Conservation (phyloP, 2,113 vertebrate species). For the Ranitomeya imitator region DNA sequence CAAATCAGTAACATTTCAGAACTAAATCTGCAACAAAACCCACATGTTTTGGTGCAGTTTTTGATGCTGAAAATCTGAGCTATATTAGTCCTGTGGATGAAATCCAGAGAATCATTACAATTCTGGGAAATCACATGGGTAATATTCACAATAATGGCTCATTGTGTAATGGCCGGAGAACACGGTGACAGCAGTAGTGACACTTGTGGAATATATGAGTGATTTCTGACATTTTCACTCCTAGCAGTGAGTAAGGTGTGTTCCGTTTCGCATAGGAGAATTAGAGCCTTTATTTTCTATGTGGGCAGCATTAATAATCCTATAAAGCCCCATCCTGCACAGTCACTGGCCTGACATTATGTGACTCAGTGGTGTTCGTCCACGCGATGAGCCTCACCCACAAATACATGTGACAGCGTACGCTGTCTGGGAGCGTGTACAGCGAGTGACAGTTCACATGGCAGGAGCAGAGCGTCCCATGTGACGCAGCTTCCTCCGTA, state of each 20-base stretch:
- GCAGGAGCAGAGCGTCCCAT: slow-evolving; percentile 12
- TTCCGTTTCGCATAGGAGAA: not conserved
- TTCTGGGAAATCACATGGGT: not conserved
- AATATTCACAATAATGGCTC: not conserved
- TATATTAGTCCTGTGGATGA: not conserved
- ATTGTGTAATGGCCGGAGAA: not conserved
- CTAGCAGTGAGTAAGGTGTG: slow-evolving; percentile 1
- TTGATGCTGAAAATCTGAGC: no score
- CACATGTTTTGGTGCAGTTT: no score
- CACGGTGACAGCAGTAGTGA: not conserved
- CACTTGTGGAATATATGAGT: not conserved
- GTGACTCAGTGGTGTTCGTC: slow-evolving; percentile 34
- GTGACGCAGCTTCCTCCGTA: slow-evolving; percentile 23
- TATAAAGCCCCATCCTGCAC: not conserved
- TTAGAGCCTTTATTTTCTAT: not conserved
- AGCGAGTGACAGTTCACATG: slow-evolving; percentile 38
- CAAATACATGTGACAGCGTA: slow-evolving; percentile 40
- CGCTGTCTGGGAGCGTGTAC: not conserved
- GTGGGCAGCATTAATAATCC: slow-evolving; percentile 26
- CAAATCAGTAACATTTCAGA: no score
- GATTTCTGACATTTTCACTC: slow-evolving; percentile 6
- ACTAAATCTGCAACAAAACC: no score
- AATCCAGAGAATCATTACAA: not conserved
- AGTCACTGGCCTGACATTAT: slow-evolving; percentile 40
- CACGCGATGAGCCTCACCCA: slow-evolving; percentile 41